These are phyloP conservation scores for Vulpes lagopus DNA, from an alignment of 2,113 vertebrate genomes.

Conservation along the genomic window DNA sequence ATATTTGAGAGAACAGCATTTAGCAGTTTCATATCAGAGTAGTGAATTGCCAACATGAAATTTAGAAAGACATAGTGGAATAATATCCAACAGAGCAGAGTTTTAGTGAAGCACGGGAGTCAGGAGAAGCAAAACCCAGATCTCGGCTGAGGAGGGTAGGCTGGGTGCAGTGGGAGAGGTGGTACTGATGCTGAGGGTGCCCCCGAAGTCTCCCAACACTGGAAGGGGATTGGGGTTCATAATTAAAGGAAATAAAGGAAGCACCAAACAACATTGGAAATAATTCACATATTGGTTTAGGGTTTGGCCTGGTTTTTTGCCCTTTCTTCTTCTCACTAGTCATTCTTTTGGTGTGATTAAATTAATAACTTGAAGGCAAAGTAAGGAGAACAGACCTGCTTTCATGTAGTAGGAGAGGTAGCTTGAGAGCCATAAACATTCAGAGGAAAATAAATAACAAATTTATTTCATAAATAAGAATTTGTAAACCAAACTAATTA, in stretches of 20 bases:
- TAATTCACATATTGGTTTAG: not conserved
- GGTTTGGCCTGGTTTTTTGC: not conserved
- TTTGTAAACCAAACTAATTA: constrained; percentile 79
- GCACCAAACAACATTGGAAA: not conserved
- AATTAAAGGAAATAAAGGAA: not conserved
- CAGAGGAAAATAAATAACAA: constrained; percentile 55
- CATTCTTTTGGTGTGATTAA: constrained; percentile 43
- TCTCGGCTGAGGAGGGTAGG: not conserved
- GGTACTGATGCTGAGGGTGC: not conserved
- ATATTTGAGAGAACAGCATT: not conserved
- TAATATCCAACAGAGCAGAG: not conserved
- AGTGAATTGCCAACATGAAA: not conserved
- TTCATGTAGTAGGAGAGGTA: not conserved
- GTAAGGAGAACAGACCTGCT: not conserved
- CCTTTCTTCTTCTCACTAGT: not conserved
- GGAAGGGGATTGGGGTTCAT: not conserved
- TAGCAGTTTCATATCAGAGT: not conserved
- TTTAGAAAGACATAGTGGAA: not conserved
- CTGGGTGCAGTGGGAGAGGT: fast-evolving
- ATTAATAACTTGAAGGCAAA: constrained; percentile 18
- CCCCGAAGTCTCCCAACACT: too few relatives aligned
- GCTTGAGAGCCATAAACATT: not conserved
- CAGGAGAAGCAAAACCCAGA: not conserved
- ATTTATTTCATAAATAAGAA: constrained; percentile 74
- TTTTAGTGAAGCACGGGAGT: not conserved